Evolutionary conservation across 2,113 vertebrate genomes (phyloP), one percentile per base, ranked within the genome.

Genomic region (Melospiza georgiana): DNA sequence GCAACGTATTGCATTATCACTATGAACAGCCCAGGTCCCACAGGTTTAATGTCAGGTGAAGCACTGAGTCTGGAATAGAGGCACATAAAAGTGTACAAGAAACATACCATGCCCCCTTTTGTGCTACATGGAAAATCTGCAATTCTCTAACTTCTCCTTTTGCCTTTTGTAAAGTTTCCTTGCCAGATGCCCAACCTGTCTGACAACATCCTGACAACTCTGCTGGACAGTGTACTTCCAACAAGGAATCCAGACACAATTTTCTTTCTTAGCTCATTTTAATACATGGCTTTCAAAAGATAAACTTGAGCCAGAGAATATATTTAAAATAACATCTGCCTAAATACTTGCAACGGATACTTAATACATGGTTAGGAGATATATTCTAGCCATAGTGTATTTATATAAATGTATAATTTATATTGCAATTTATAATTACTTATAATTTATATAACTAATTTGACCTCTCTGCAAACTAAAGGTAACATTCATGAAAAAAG

Each of bases 121-220:
- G 20, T 15, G 31, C 12, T 43, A 9, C 0, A 2, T 52, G 33
- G 11, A 75, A 75, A 74, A 33, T 6, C 52, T 57, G 35, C 43
- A 66, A 43, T 19, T 35, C 1, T 1, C 3, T 48, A 54, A 58
- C 12, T 77, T 18, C 11, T 61, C 30, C 15, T 89, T 10, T 20
- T n/a, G 58, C 6, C 3, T 67, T 72, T 67, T 63, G 6, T 28
- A 68, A 69, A 6, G 3, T 41, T 59, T 0, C 0, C 16, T 59
- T 55, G 18, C 9, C 31, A 69, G 43, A 51, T 12, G 2, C 33
- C n/a, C 22, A 18, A 3, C 3, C 12, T 24, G 15, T 25, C 49
- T 25, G 24, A 51, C 49, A 25, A 15, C 49, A 51, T 25, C 20
- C 18, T 44, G 28, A 78, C 9, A 51, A 25, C 3, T 77, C n/a